Percentiles rank a stretch among this genome's conserved stretches.
These are phyloP conservation scores for Chlorops oryzae DNA, from an alignment of 1,140 invertebrate species.

Conservation along the genomic window DNA sequence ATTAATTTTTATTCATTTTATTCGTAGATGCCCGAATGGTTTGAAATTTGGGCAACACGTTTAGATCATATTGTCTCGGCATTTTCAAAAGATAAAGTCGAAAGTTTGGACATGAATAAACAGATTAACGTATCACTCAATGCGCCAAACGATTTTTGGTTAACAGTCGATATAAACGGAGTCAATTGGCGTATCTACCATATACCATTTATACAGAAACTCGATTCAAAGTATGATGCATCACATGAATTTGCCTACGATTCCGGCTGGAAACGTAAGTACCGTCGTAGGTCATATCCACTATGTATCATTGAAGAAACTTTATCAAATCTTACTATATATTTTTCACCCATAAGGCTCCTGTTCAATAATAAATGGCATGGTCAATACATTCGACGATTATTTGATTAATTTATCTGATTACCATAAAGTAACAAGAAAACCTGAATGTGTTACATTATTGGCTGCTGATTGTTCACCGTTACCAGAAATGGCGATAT, in stretches of 20 bases:
- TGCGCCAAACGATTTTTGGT: constrained; percentile 37
- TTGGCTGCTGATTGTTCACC: constrained; percentile 41
- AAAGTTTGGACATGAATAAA: constrained; percentile 36
- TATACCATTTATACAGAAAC: constrained; percentile 39
- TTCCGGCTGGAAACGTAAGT: constrained; percentile 33
- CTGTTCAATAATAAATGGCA: constrained; percentile 41
- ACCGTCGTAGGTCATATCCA: too few relatives aligned
- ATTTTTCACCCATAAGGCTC: constrained; percentile 18
- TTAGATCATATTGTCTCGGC: constrained; percentile 43
- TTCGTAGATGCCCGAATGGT: constrained; percentile 43
- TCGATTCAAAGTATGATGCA: constrained; percentile 44
- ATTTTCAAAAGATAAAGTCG: constrained; percentile 33
- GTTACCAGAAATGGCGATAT: constrained; percentile 34
- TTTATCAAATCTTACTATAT: not conserved
- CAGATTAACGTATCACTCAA: constrained; percentile 38
- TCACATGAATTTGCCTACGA: constrained; percentile 41
- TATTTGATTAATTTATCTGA: constrained; percentile 35
- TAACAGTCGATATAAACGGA: constrained; percentile 38
- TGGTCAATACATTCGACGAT: constrained; percentile 44
- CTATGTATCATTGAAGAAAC: not conserved
- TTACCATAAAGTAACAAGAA: constrained; percentile 18
- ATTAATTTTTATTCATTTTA: not conserved
- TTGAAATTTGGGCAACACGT: constrained; percentile 39
- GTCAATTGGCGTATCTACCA: constrained; percentile 42
- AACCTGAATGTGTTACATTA: constrained; percentile 29